Base-by-base conservation (phyloP, 1,140 invertebrate species). In the Pseudomyrmex pallidus region DNA sequence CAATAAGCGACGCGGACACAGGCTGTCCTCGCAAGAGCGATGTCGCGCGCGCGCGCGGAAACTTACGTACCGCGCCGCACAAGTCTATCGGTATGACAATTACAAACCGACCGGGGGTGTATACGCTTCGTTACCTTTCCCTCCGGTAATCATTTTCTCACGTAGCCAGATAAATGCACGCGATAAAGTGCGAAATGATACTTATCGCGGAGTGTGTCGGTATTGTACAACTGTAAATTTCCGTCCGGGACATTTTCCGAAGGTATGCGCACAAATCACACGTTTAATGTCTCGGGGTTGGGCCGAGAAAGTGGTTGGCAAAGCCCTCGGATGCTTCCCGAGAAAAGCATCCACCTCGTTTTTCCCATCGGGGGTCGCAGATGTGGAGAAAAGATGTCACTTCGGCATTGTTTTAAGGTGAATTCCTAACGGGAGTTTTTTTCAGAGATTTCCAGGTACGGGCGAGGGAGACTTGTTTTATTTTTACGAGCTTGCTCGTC, bases 401-500 rank as follows among this genome's bases (percentile, higher is more conserved):
- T 25, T 87, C 86, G 44, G 88, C 89, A 92, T 93, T 93, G 92
- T 93, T 91, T 93, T 91, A 92, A 90, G 25, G 73, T 35, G 7
- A 86, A 92, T 92, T 92, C 91, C 91, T 91, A 88, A 92, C 89
- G 89, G 91, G 82, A 89, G 76, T 89, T 86, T 80, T 22, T 74
- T 54, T 25, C 61, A 3, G 25, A 67, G 52, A 4, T 57, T 72
- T 8, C 50, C 88, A 90, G 89, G 87, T 90, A 91, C 4, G 5
- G 80, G 74, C 70, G 83, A 88, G 73, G 35, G 17, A 67, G 62
- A 62, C 25, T 46, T 17, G 22, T 67, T 77, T 67, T 35, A 35
- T 67, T 85, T 90, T 91, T 91, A 90, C 89, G 90, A 90, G 85
- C 87, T n/a, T 66, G 57, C 59, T 80, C 86, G 56, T 66, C 83